phyloP scores from a whole-genome alignment of 2,797 vertebrate genomes.

The Coregonus suidteri region DNA sequence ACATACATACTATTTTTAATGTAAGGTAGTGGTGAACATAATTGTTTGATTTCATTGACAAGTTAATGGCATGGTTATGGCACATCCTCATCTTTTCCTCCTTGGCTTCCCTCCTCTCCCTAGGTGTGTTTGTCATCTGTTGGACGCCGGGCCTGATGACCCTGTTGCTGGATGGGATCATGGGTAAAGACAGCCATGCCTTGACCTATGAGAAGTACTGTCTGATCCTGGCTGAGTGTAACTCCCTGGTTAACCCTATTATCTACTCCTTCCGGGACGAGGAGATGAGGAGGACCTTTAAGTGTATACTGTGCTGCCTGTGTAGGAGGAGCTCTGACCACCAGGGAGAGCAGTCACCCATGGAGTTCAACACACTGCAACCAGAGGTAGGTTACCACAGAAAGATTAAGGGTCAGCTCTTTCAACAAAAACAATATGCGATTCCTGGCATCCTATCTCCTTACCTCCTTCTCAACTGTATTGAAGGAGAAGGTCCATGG shows the following conservation, averaged over 20 bases:
- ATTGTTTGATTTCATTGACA: neutral
- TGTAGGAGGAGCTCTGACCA: conserved; percentile 51
- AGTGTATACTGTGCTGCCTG: conserved; percentile 80
- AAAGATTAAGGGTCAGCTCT: conserved; percentile 9
- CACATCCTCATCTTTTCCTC: neutral
- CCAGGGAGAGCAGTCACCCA: conserved; percentile 32
- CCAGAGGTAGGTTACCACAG: conserved; percentile 52
- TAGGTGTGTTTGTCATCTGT: conserved; percentile 94
- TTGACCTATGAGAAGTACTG: conserved; percentile 88
- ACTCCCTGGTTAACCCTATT: conserved; percentile 89
- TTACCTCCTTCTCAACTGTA: too few species aligned
- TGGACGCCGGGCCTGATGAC: conserved; percentile 91
- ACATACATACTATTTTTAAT: neutral
- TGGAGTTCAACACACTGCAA: conserved; percentile 50
- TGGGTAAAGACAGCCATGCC: conserved; percentile 77
- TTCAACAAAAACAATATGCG: neutral
- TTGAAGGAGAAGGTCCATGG: too few species aligned
- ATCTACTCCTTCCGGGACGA: conserved; percentile 88
- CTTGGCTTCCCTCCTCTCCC: neutral
- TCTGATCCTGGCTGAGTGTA: conserved; percentile 87
- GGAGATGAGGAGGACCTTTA: conserved; percentile 89
- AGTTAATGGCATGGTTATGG: neutral
- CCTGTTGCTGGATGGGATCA: conserved; percentile 86
- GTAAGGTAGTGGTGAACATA: neutral
- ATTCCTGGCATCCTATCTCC: neutral